A percentile compares a stretch with the other conserved stretches of the same genome.
These are phyloP conservation scores for Nasonovia ribisnigri DNA, from an alignment of 2,888 invertebrate genomes.

Conservation along the genomic window DNA sequence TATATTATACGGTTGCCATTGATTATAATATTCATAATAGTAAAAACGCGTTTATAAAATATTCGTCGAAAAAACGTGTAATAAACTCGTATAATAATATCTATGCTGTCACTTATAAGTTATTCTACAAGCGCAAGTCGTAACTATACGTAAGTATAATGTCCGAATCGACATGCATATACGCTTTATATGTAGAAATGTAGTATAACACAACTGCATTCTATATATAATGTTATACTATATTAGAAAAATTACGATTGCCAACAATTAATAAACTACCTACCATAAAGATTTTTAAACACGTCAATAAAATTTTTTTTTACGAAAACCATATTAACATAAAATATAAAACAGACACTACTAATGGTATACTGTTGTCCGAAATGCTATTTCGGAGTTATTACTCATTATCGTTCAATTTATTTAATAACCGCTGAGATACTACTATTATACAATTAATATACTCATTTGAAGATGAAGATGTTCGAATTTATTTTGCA, in stretches of 20 bases:
- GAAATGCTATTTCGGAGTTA: neutral
- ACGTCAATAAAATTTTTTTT: neutral
- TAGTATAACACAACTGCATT: neutral
- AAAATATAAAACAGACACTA: neutral
- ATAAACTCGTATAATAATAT: neutral
- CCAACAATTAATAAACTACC: neutral
- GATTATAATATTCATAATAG: neutral
- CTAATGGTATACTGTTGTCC: neutral
- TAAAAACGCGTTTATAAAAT: neutral
- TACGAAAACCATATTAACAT: neutral
- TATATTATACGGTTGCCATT: neutral
- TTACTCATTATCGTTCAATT: neutral
- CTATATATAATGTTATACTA: neutral
- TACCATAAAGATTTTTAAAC: neutral
- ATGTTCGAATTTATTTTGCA: too few species aligned
- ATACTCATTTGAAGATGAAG: too few species aligned
- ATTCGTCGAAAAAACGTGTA: neutral
- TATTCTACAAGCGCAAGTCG: neutral
- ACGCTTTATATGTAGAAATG: too few species aligned
- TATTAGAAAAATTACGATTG: neutral
- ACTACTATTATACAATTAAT: neutral
- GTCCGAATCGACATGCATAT: neutral
- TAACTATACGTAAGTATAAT: neutral
- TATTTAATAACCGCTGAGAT: neutral
- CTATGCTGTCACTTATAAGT: neutral